Base-by-base conservation (phyloP, 1,140 invertebrate species). In the Panagrolaimus sp. region DNA sequence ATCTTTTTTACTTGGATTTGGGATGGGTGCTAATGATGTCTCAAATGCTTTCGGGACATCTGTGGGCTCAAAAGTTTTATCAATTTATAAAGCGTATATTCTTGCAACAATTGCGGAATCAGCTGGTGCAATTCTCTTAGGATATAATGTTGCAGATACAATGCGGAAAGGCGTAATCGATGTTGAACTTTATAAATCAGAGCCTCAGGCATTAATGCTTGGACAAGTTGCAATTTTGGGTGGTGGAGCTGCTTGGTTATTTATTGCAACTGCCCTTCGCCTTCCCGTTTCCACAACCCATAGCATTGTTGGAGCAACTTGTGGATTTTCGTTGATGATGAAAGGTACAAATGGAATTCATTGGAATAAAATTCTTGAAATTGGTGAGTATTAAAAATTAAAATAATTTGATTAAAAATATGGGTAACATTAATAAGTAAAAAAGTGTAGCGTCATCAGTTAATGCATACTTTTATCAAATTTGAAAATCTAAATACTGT, bases 21-120 rank as follows among this genome's bases (percentile, higher is more conserved):
- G 93, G n/a, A 95, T 97, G 79, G 94, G 96, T 21, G 95, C 94
- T 38, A 98, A 98, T 83, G 95, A 97, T 32, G 70, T 71, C 17
- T 72, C 70, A 32, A 71, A 71, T 72, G 70, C 70, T 6, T 71
- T 71, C 17, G 70, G 52, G 32, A 71, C 70, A 26, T 45, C 38
- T 0, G 68, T 71, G 26, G 71, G 70, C 17, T 65, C 38, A 10
- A 55, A 65, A 38, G 71, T 72, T 26, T 65, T 71, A 24, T 68
- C 86, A 96, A n/a, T 94, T 91, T 10, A 69, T 12, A 68, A 69
- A 15, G 71, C 89, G 63, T 90, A 93, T 80, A 88, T 93, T 68
- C 85, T 98, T 63, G 95, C 93, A 3, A 94, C 94, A 0, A 88
- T 98, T 71, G 96, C 96, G 83, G 95, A 98, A 86, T 90, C 86